phyloP scores from a whole-genome alignment of 2,797 vertebrate species.

The Onychomys leucogaster region DNA sequence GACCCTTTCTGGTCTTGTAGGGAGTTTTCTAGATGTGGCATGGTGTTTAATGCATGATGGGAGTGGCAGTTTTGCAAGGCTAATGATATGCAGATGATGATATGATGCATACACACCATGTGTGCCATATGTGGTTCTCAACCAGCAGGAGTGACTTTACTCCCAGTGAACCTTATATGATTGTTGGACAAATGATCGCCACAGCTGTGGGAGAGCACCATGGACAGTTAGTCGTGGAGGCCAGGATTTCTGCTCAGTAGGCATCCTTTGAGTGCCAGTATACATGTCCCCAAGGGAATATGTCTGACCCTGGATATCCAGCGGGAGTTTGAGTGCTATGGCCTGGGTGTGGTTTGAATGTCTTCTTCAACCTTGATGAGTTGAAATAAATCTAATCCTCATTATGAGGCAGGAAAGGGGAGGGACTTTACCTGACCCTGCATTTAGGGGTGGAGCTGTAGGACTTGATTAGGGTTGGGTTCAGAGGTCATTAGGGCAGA shows the following conservation, averaged over 20 bases:
- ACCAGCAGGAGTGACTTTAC: neutral
- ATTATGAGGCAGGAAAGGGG: neutral
- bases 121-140: neutral
- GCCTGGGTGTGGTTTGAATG: neutral
- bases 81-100: neutral
- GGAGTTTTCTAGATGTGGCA: neutral
- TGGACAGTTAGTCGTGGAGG: rapidly evolving
- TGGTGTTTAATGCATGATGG: neutral
- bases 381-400: neutral
- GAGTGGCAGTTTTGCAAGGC: neutral
- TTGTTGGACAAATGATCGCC: neutral
- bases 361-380: neutral
- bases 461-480: neutral
- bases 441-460: neutral
- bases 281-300: neutral
- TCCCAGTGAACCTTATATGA: neutral
- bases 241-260: neutral
- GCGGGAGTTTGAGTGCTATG: too few relatives aligned
- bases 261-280: rapidly evolving
- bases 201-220: neutral
- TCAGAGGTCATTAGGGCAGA: neutral
- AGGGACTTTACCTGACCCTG: neutral
- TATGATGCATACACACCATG: too few relatives aligned
- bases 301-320: neutral
- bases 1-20: neutral